Conservation (phyloP, 2,888 invertebrate genomes). For the Rotaria macrura region DNA sequence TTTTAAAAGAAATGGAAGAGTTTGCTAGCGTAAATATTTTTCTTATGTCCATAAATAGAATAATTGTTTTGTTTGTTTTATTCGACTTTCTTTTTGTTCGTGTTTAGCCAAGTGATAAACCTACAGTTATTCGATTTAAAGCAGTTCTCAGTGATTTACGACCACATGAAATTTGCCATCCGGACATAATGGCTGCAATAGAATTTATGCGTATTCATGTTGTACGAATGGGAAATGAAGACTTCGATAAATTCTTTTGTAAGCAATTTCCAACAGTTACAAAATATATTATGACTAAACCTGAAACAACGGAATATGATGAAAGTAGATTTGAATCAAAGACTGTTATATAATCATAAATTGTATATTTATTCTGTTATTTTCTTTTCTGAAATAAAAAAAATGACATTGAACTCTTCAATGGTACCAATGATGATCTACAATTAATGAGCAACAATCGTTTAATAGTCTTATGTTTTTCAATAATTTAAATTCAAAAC, state of each 20-base stretch:
- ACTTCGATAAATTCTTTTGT: constrained; percentile 46
- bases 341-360: background rate
- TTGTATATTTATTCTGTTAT: background rate
- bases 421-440: too few relatives aligned
- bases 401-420: too few relatives aligned
- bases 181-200: constrained; percentile 46
- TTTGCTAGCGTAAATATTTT: background rate
- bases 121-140: background rate
- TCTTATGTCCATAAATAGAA: background rate
- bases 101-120: background rate
- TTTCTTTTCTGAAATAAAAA: too few relatives aligned
- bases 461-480: too few relatives aligned
- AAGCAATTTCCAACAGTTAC: background rate
- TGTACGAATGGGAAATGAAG: constrained; percentile 46
- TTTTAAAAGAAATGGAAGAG: background rate
- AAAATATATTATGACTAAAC: background rate
- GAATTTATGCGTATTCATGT: constrained; percentile 47
- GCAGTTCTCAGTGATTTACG: constrained; percentile 41
- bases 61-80: background rate
- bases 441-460: too few relatives aligned
- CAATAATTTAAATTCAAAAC: too few relatives aligned
- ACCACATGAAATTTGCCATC: constrained; percentile 48
- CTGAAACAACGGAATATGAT: background rate
- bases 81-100: too few relatives aligned
- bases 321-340: background rate